Evolutionary conservation across 2,113 vertebrate genomes (phyloP).

Genomic region (Proteles cristata): DNA sequence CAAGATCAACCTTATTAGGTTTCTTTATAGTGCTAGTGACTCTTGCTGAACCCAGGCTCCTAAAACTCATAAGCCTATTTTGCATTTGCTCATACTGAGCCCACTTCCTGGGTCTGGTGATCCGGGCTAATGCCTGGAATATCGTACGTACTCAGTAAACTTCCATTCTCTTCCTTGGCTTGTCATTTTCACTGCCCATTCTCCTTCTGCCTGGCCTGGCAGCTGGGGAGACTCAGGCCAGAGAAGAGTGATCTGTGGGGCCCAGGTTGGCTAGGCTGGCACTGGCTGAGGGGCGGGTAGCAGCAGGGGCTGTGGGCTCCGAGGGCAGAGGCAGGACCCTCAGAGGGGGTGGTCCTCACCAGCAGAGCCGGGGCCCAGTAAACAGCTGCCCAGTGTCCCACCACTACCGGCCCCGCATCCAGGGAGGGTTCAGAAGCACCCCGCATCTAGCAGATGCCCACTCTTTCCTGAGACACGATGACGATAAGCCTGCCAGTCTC

Average conservation of each 20-base stretch:
- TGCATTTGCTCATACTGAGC: accelerated
- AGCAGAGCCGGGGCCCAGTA: no score
- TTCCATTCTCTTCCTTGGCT: background rate
- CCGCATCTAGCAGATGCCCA: no score
- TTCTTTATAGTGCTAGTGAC: background rate
- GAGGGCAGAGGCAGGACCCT: background rate
- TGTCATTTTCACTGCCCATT: background rate
- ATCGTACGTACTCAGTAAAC: background rate
- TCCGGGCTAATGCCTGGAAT: background rate
- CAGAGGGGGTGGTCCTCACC: background rate
- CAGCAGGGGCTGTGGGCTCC: background rate
- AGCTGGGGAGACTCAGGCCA: background rate
- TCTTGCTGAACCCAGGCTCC: background rate
- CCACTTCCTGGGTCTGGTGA: background rate
- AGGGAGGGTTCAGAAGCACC: no score
- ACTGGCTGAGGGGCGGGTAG: accelerated
- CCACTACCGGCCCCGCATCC: no score
- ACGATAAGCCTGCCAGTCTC: no score
- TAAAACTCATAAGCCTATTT: background rate
- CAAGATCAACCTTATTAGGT: no score
- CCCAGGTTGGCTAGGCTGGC: background rate
- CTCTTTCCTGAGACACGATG: no score
- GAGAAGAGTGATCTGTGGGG: background rate
- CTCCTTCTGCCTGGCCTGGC: background rate
- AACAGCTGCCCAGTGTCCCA: no score